Evolutionary conservation across 2,797 vertebrate genomes (phyloP), one percentile per base, ranked within the genome.

Genomic region (Acrocephalus scirpaceus): DNA sequence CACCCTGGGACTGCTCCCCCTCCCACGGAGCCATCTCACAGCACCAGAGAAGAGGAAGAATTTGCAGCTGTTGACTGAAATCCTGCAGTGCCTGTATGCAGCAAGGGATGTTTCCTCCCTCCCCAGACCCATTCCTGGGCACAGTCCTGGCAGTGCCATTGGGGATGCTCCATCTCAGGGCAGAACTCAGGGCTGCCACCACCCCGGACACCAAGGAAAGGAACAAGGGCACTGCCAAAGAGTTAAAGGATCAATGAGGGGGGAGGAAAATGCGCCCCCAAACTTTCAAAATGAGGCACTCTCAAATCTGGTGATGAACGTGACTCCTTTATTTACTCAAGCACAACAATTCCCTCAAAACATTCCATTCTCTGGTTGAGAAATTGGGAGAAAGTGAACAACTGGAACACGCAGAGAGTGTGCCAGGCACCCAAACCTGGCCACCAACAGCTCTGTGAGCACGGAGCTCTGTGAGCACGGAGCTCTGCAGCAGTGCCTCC

Each of bases 381-480:
- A 92, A 95, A 95, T 15, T 2, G 16, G 93, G 93, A 88, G 73
- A 95, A 92, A 96, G 85, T 62, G 76, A 82, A 75, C 26, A 19
- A 10, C 8, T 51, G 81, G 23, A 73, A 64, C 14, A 38, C 38
- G 10, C 38, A 23, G 47, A 32, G 54, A 75, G 42, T 15, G 2
- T 4, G 40, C 5, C 16, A 75, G 65, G 80, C 81, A 78, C 10
- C 64, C 51, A 23, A 14, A 38, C 47, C 54, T 5, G 18, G 23
- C n/a, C n/a, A n/a, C n/a, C n/a, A n/a, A n/a, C 64, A 56, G 51
- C 10, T 58, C 62, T 19, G 83, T 1, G 8, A 23, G 47, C 60
- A 16, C 0, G 1, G 6, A 29, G 5, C n/a, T 32, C 23, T 38
- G 54, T 1, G 8, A 23, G 47, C 60, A 16, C 0, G 1, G 6